Evolutionary conservation across 1,140 invertebrate species (phyloP), one percentile per base, ranked within the genome.

Genomic region (Lordiphosa mommai): DNA sequence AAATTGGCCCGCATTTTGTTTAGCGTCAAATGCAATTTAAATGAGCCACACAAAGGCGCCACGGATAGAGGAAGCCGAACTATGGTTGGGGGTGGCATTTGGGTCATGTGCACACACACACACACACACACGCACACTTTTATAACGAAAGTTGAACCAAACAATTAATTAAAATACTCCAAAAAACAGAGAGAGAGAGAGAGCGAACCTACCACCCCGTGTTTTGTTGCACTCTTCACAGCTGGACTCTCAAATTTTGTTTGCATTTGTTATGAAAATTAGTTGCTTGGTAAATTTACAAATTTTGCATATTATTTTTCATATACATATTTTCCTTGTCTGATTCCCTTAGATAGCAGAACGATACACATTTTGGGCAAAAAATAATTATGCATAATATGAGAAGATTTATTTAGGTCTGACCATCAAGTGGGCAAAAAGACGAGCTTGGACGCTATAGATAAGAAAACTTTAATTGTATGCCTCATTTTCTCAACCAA

Each of bases 1-100:
- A 49, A 49, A 49, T 49, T 49, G 46, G 46, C 46, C 46, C 46
- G 32, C 46, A 49, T 49, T 49, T 49, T 34, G 46, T 49, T 49
- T 33, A 20, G 16, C 46, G 32, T 49, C 46, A 34, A 34, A 34
- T 33, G 46, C 46, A 49, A 49, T 49, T 49, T 49, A 33, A 49
- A 33, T 49, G 46, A 49, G 32, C 46, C 9, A 23, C 20, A 23
- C 20, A 23, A 23, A 23, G 20, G 20, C 40, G 27, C 40, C 40
- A 27, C 10, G 27, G 17, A 43, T 12, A 43, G 16, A 17, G 40
- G 27, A 27, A 12, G 20, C 6, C 10, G 12, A 9, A 43, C 2
- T 3, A 23, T 43, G 38, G 38, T 10, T 12, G 40, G 17, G 38
- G 16, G 2, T 38, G 8, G n/a, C 8, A 43, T 27, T 17, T 43